A percentile compares a stretch with the other conserved stretches of the same genome.
phyloP scores from a whole-genome alignment of 92 coral and sea anemone genomes.

The Epizoanthus illoricatus region DNA sequence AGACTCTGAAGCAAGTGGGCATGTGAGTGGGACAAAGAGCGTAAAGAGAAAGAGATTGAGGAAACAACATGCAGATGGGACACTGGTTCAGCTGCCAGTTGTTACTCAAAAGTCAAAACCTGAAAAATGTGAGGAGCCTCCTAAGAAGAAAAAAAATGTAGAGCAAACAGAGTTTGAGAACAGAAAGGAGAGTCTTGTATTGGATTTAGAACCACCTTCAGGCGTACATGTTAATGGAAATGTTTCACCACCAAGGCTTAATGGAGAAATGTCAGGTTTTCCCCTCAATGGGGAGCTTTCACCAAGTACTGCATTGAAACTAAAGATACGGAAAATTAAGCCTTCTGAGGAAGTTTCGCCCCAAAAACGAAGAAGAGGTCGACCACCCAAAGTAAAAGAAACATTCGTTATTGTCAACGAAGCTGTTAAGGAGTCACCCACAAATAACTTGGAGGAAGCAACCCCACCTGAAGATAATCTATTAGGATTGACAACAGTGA shows the following conservation, averaged over 20 bases:
- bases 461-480: conserved; percentile 1
- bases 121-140: conserved; percentile 36
- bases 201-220: conserved; percentile 30
- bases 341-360: conserved; percentile 53
- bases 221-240: conserved; percentile 4
- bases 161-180: conserved; percentile 20
- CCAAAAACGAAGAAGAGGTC: conserved; percentile 72
- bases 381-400: conserved; percentile 72
- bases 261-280: conserved; percentile 59
- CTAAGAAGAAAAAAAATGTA: conserved; percentile 28
- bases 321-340: conserved; percentile 78
- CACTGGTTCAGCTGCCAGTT: conserved; percentile 15
- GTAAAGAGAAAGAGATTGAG: conserved; percentile 26
- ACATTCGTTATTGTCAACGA: conserved; percentile 79
- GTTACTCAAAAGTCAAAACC: conserved; percentile 21
- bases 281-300: conserved; percentile 70
- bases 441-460: background rate
- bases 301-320: conserved; percentile 75
- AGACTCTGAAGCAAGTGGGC: background rate
- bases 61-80: conserved; percentile 40
- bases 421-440: conserved; percentile 44
- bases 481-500: conserved; percentile 12
- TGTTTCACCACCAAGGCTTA: conserved; percentile 61
- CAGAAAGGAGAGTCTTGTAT: conserved; percentile 32
- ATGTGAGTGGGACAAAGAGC: background rate